Percentiles rank a stretch among this genome's conserved stretches.
Conservation (phyloP, 1,140 invertebrate genomes). For the Drosophila fuyamai region DNA sequence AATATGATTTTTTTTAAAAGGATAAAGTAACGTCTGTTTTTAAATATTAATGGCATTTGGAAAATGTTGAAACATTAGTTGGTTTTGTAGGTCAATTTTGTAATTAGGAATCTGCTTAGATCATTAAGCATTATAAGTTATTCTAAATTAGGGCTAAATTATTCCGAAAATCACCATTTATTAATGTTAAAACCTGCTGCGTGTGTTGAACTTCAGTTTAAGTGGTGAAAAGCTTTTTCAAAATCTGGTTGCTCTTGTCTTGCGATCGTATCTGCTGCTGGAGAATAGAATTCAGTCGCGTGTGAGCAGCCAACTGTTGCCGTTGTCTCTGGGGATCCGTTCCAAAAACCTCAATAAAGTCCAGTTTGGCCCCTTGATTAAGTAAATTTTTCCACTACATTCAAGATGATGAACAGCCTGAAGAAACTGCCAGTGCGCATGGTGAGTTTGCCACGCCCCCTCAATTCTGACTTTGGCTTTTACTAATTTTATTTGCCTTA, state of each 20-base stretch:
- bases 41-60: too few relatives aligned
- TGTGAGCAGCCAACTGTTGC: slow-evolving; percentile 56
- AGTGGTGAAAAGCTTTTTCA: slow-evolving; percentile 53
- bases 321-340: slow-evolving; percentile 22
- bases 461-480: background rate
- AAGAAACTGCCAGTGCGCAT: slow-evolving; percentile 81
- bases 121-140: too few relatives aligned
- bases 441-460: slow-evolving; percentile 61
- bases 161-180: too few relatives aligned
- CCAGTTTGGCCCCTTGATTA: slow-evolving; percentile 50
- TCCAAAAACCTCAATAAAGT: slow-evolving; percentile 15
- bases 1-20: too few relatives aligned
- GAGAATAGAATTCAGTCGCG: slow-evolving; percentile 66
- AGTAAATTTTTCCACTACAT: slow-evolving; percentile 25
- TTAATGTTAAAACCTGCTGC: too few relatives aligned
- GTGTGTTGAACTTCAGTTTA: slow-evolving; percentile 17
- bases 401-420: slow-evolving; percentile 79
- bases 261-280: slow-evolving; percentile 49
- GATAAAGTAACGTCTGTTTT: too few relatives aligned
- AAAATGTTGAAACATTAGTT: too few relatives aligned
- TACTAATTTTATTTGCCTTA: slow-evolving; percentile 15
- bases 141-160: too few relatives aligned
- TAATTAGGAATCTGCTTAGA: too few relatives aligned
- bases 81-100: too few relatives aligned
- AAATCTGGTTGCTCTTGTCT: slow-evolving; percentile 58